These are phyloP conservation scores for Leucozona laternaria DNA, from an alignment of 2,888 invertebrate species.

Conservation along the genomic window DNA sequence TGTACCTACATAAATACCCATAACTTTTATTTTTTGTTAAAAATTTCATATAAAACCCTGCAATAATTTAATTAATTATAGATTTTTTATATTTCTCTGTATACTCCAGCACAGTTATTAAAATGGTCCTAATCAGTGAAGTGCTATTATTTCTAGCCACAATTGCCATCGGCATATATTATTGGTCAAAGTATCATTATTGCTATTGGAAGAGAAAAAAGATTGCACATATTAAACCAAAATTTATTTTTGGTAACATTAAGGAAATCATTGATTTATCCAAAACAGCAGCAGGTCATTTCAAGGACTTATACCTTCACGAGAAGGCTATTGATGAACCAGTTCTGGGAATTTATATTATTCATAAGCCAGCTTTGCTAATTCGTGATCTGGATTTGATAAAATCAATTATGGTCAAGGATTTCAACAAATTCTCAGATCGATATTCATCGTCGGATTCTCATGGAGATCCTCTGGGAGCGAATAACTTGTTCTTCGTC, in stretches of 20 bases:
- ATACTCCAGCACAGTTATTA: background rate
- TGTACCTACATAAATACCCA: background rate
- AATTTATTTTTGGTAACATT: constrained; percentile 83
- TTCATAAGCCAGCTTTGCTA: constrained; percentile 84
- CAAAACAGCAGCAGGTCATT: constrained; percentile 80
- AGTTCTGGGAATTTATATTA: constrained; percentile 82
- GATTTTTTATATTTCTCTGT: background rate
- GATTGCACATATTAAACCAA: constrained; percentile 81
- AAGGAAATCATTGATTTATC: constrained; percentile 79
- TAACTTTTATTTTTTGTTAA: background rate
- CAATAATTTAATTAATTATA: background rate
- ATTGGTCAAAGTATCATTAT: constrained; percentile 82
- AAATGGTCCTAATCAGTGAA: constrained; percentile 77
- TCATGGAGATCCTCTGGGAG: constrained; percentile 82
- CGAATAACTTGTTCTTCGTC: constrained; percentile 83
- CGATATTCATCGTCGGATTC: constrained; percentile 79
- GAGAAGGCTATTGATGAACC: constrained; percentile 78
- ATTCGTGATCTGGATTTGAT: constrained; percentile 84
- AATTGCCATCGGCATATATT: constrained; percentile 76
- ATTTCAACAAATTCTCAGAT: constrained; percentile 83
- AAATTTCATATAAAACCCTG: background rate
- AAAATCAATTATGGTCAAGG: constrained; percentile 84
- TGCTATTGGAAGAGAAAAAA: constrained; percentile 82
- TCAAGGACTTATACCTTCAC: constrained; percentile 82
- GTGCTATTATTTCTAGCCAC: constrained; percentile 77